Evolutionary conservation across 2,797 vertebrate species (phyloP).

Genomic region (Muscicapa comitata): DNA sequence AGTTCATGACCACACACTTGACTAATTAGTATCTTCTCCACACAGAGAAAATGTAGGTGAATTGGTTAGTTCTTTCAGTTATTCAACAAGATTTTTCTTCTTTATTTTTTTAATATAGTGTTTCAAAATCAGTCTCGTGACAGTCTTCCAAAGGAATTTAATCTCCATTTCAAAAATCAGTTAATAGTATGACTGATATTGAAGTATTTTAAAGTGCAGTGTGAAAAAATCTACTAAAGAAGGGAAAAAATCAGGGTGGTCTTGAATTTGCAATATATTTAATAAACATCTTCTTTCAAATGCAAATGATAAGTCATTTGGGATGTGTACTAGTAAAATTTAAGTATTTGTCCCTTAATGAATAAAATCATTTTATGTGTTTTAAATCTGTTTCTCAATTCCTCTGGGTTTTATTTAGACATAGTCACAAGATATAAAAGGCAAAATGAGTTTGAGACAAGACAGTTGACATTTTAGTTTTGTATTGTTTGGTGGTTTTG

Average conservation of each 20-base stretch:
- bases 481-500: background rate
- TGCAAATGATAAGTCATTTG: background rate
- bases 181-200: background rate
- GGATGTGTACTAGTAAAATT: background rate
- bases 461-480: background rate
- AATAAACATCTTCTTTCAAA: background rate
- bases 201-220: background rate
- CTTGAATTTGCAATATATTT: background rate
- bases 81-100: background rate
- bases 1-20: background rate
- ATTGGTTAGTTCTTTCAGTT: background rate
- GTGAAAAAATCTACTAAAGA: background rate
- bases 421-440: background rate
- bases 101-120: background rate
- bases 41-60: background rate
- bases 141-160: background rate
- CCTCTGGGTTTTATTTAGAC: background rate
- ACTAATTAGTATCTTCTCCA: background rate
- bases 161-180: background rate
- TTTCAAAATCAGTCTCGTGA: background rate
- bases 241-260: background rate
- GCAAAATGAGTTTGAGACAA: background rate
- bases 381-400: background rate
- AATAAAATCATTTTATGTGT: background rate
- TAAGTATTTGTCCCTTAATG: background rate